Base-by-base conservation (phyloP, 92 coral and sea anemone species). In the Phymanthus crucifer region DNA sequence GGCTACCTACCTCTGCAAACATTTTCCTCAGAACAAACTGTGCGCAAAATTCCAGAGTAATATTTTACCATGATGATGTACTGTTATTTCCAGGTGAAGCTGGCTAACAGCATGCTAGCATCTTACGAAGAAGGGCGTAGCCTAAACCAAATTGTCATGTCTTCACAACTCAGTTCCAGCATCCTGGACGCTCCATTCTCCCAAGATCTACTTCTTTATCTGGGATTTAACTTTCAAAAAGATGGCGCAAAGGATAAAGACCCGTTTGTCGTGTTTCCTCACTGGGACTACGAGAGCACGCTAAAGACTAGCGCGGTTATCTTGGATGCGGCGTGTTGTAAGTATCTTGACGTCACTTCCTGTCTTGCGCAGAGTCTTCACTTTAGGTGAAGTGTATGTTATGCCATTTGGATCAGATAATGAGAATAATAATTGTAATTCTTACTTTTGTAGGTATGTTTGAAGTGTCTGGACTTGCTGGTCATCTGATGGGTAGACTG, bases 281-380 rank as follows among this genome's bases (percentile, higher is more conserved):
- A 92, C 57, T 92, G 97, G 97, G 97, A 90, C 78, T 88, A 88
- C 34, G 97, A 92, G 37, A 86, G 72, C 58, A 81, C 87, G 16
- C 76, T 92, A 69, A 71, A 81, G 29, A 74, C 85, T 34, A 61
- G 88, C 27, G 82, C 90, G 35, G 70, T 78, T 38, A 80, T 87
- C 21, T 43, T 92, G 61, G 80, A 79, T 45, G 90, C 91, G 48
- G 72, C 85, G 66, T 92, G 92, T 77, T 80, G 97, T 92, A 76
- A 57, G 78, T 80, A 73, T 83, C 77, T 6, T 43, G 84, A 45
- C 68, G 75, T 32, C 56, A 34, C 38, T 34, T 29, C 32, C 32
- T 68, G 37, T 29, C 35, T 68, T n/a, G 73, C 6, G 48, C 18
- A 11, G 48, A 11, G 43, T 38, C 10, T 38, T 38, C 43, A 10